A percentile compares a stretch with the other conserved stretches of the same genome.
Conservation (phyloP, 2,888 invertebrate species). For the Stenichneumon culpator region DNA sequence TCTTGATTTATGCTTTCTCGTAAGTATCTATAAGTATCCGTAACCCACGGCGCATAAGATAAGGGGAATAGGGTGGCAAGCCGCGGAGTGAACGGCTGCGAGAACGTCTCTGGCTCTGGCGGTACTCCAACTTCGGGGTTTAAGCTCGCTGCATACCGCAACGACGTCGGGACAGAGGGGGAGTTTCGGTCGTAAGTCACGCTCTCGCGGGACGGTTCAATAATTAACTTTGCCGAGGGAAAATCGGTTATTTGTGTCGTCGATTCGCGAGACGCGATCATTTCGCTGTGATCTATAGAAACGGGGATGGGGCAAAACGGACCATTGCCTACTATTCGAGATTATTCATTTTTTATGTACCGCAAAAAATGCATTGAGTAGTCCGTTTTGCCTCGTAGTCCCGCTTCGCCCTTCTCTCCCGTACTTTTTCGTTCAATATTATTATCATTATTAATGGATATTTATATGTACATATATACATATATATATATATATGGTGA, state of each 20-base stretch:
- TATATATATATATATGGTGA: background rate
- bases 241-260: slow-evolving; percentile 79
- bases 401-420: background rate
- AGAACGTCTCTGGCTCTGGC: slow-evolving; percentile 62
- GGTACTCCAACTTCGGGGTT: slow-evolving; percentile 67
- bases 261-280: slow-evolving; percentile 30
- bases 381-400: background rate
- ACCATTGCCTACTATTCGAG: background rate
- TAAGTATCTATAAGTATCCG: slow-evolving; percentile 78
- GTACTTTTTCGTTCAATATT: background rate
- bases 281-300: background rate
- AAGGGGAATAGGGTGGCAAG: slow-evolving; percentile 70
- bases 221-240: slow-evolving; percentile 81
- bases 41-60: slow-evolving; percentile 69
- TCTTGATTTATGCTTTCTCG: slow-evolving; percentile 76
- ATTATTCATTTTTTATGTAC: background rate
- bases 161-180: background rate
- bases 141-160: slow-evolving; percentile 18
- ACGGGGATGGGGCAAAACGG: background rate
- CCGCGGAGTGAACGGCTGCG: slow-evolving; percentile 58
- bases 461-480: background rate
- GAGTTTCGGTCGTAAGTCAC: slow-evolving; percentile 69
- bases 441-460: background rate
- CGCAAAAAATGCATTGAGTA: background rate
- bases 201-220: slow-evolving; percentile 79